phyloP scores from a whole-genome alignment of 2,888 invertebrate species.

The Omphaloscelis lunosa region DNA sequence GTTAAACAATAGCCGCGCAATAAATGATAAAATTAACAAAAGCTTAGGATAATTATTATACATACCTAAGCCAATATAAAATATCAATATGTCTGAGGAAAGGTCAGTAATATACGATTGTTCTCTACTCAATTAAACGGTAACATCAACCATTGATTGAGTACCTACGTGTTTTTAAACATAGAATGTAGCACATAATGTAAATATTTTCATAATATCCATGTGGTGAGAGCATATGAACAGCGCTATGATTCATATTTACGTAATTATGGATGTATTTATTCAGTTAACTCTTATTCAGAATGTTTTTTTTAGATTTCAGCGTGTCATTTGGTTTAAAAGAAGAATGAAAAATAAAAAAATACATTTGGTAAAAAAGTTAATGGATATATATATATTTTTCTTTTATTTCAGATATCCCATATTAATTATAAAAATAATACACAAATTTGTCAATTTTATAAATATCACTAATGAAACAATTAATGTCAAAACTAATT shows the following conservation, averaged over 20 bases:
- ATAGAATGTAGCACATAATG: background rate
- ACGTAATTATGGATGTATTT: background rate
- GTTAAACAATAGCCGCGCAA: no score
- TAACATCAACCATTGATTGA: background rate
- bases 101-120: constrained; percentile 6
- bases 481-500: no score
- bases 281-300: background rate
- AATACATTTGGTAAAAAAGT: no score
- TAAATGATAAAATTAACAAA: background rate
- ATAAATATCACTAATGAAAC: no score
- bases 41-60: background rate
- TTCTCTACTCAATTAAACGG: background rate
- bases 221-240: constrained; percentile 13
- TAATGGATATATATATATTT: no score
- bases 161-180: constrained; percentile 19
- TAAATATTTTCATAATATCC: constrained; percentile 47
- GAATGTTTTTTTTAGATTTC: background rate
- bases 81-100: background rate
- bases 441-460: no score
- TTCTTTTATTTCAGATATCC: no score
- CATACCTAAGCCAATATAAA: background rate
- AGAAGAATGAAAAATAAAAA: no score
- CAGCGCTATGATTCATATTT: constrained; percentile 5
- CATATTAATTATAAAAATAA: no score
- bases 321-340: background rate